Evolutionary conservation across 1,140 invertebrate genomes (phyloP), one percentile per base, ranked within the genome.

Genomic region (Philopotamus ludificatus): DNA sequence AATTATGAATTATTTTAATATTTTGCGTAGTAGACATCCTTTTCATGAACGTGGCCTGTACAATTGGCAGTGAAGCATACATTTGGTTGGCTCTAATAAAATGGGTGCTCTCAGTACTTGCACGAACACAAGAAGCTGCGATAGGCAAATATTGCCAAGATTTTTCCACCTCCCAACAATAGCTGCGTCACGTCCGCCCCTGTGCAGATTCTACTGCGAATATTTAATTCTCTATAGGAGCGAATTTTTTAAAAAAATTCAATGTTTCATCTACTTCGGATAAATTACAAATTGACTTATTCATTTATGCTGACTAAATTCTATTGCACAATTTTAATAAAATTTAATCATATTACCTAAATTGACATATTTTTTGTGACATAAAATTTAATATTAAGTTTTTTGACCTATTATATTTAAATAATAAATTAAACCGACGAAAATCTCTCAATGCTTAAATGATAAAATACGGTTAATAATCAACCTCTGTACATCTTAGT

Each of bases 131-230:
- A 51, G 59, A 44, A 65, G 45, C 63, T 34, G 55, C 39, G 54
- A 51, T 55, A 41, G 55, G 63, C 55, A 65, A 65, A 65, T 65
- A 65, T 65, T 65, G 59, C 63, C 25, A 20, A 60, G 45, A 65
- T 59, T 65, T 65, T 59, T 51, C 49, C 18, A 51, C 49, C 49
- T 51, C 49, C 23, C 49, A 20, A 51, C 49, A 51, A 51, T 7
- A 51, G 49, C 49, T 16, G 8, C 49, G 49, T 51, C 49, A 51
- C 49, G 49, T 51, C 9, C 49, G 21, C 49, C 49, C 16, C 49
- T 51, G 49, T 10, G 22, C 21, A 51, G 16, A 51, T 20, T 51
- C 3, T 22, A 16, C 20, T 16, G 3, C 8, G 44, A 8, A 16
- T 8, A 47, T 47, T 47, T 12, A 4, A 34, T 12, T 34, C 28